These are phyloP conservation scores for Theonella swinhoei DNA, from an alignment of 37 sponge, comb jelly and placozoan genomes.

Conservation along the genomic window DNA sequence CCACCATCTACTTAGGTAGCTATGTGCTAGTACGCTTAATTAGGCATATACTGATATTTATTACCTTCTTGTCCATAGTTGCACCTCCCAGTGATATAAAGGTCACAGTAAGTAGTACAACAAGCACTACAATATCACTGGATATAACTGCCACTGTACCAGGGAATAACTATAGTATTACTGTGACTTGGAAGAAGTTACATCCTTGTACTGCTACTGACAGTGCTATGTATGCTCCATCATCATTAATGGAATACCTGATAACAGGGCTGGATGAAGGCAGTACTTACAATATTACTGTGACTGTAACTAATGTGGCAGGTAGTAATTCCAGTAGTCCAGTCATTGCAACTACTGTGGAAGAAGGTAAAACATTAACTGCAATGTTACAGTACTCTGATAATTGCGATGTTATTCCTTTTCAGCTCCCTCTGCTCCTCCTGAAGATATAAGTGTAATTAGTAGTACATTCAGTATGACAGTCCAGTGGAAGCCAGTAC, in stretches of 20 bases:
- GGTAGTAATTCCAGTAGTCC: background rate
- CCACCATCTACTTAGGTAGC: background rate
- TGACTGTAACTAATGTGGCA: background rate
- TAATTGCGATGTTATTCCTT: background rate
- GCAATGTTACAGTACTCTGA: no score
- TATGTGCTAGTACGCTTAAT: no score
- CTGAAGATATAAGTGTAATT: background rate
- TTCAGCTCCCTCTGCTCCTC: background rate
- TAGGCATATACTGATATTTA: no score
- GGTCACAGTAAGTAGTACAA: no score
- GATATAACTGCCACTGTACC: no score
- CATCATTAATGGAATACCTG: background rate
- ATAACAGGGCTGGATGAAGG: background rate
- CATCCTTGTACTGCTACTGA: background rate
- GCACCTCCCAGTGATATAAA: no score
- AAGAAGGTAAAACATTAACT: background rate
- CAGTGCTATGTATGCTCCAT: background rate
- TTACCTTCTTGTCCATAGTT: no score
- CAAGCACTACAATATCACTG: no score
- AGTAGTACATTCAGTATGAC: background rate
- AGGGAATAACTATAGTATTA: background rate
- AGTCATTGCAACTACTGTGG: background rate
- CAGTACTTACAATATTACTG: background rate
- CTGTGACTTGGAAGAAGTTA: background rate
- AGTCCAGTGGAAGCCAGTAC: background rate